These are phyloP conservation scores for Sebastiscus albofasciatus DNA, from an alignment of 2,797 vertebrate genomes.

Conservation along the genomic window DNA sequence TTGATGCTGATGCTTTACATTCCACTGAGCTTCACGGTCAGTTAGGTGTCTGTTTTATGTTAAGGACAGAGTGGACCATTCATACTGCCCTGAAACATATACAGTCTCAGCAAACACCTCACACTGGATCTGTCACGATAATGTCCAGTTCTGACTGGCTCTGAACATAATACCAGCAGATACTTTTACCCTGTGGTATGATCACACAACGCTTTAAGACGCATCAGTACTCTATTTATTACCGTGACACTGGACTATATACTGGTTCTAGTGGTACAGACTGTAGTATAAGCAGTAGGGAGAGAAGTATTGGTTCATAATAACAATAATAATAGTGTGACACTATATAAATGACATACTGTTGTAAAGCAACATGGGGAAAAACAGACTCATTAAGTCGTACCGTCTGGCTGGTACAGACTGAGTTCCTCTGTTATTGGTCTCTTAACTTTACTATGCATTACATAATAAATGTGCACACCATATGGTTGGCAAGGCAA, in stretches of 20 bases:
- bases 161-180: neutral
- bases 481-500: constrained; percentile 72
- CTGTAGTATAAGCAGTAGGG: neutral
- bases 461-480: constrained; percentile 78
- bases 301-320: constrained; percentile 5
- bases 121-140: neutral
- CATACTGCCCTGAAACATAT: neutral
- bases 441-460: constrained; percentile 70
- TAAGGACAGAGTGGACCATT: neutral
- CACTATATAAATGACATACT: constrained; percentile 19
- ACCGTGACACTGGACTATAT: neutral
- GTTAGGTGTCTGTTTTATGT: constrained; percentile 29
- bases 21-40: constrained; percentile 23
- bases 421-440: constrained; percentile 44
- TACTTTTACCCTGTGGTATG: neutral
- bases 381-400: constrained; percentile 45
- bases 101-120: neutral
- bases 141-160: neutral
- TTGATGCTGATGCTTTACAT: constrained; percentile 30
- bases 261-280: neutral
- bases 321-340: neutral
- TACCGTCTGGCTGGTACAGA: constrained; percentile 48
- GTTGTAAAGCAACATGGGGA: constrained; percentile 8
- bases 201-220: neutral
- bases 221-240: neutral